phyloP scores from a whole-genome alignment of 2,797 vertebrate species.

The Cryptoprocta ferox region DNA sequence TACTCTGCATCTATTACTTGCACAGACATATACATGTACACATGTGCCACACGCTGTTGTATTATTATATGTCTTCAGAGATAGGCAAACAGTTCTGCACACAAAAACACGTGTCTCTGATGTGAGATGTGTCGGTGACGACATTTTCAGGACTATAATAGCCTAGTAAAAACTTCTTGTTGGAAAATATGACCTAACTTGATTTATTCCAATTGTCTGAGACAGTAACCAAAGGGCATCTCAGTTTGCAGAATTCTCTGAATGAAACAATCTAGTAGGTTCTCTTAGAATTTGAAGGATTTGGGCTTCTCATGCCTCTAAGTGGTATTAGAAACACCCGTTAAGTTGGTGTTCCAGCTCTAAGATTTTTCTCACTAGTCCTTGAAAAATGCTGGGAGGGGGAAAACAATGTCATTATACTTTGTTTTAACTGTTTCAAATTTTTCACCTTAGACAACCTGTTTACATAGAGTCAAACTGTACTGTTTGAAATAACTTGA shows the following conservation, averaged over 20 bases:
- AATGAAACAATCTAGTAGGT: neutral
- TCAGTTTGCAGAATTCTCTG: conserved; percentile 9
- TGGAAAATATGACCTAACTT: neutral
- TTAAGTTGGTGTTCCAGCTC: neutral
- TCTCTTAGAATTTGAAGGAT: neutral
- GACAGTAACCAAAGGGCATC: neutral
- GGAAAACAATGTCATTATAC: conserved; percentile 48
- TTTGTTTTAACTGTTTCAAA: conserved; percentile 58
- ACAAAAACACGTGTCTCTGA: neutral
- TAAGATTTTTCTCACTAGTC: conserved; percentile 32
- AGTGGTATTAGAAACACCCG: conserved; percentile 44
- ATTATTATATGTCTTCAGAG: neutral
- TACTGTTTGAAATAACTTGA: conserved; percentile 75
- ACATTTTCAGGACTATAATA: neutral
- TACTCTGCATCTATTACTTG: neutral
- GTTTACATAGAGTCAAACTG: conserved; percentile 57
- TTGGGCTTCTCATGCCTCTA: neutral
- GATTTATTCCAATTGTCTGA: neutral
- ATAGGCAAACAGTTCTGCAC: neutral
- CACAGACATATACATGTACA: neutral
- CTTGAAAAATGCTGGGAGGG: conserved; percentile 8
- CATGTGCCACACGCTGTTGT: neutral
- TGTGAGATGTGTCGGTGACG: neutral
- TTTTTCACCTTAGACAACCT: conserved; percentile 72
- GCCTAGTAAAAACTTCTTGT: neutral